phyloP scores from a whole-genome alignment of 1,140 invertebrate genomes.

The Brachionus angularis region DNA sequence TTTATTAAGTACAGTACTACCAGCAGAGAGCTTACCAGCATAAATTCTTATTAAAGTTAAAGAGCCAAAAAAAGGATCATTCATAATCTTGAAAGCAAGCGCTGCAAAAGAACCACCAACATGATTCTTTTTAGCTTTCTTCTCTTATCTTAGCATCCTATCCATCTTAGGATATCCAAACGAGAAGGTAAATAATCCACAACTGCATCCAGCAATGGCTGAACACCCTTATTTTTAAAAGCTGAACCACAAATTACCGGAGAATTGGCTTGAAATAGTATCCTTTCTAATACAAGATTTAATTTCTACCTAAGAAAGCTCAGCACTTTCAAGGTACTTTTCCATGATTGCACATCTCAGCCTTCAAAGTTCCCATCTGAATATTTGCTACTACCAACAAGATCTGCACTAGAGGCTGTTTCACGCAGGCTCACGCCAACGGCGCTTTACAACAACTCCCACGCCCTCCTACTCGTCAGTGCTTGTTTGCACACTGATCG shows the following conservation, averaged over 20 bases:
- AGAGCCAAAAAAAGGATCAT: background rate
- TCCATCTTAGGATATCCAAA: background rate
- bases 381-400: no score
- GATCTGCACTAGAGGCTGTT: no score
- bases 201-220: slow-evolving; percentile 18
- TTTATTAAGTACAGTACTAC: background rate
- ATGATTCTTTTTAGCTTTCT: background rate
- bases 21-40: background rate
- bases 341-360: no score
- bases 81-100: background rate
- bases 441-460: no score
- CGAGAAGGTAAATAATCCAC: slow-evolving; percentile 20
- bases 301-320: background rate
- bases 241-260: slow-evolving; percentile 3
- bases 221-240: slow-evolving; percentile 41
- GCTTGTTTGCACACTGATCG: no score
- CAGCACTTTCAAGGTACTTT: no score
- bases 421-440: no score
- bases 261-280: background rate
- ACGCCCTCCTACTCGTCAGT: no score
- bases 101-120: background rate
- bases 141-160: background rate
- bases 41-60: slow-evolving; percentile 16
- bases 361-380: no score
- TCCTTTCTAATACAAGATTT: background rate